Percentiles rank a stretch among this genome's conserved stretches.
phyloP scores from a whole-genome alignment of 2,797 vertebrate genomes.

The Poecilia gillii region DNA sequence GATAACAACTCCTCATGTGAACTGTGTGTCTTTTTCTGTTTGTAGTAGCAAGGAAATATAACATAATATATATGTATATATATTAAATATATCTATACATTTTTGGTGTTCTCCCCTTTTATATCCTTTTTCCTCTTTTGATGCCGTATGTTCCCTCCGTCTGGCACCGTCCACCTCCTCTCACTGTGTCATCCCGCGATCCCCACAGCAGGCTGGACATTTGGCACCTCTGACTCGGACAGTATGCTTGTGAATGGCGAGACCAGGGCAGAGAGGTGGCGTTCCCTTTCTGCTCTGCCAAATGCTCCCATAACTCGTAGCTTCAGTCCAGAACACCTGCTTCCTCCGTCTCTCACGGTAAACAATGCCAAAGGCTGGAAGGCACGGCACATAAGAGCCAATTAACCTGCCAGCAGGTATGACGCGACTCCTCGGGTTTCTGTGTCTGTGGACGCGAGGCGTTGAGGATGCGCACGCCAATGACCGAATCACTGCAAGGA shows the following conservation, averaged over 20 bases:
- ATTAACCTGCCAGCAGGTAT: slow-evolving; percentile 66
- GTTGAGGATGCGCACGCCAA: slow-evolving; percentile 12
- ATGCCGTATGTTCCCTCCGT: slow-evolving; percentile 10
- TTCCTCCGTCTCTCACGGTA: slow-evolving; percentile 30
- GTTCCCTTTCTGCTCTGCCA: slow-evolving; percentile 25
- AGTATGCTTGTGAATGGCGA: slow-evolving; percentile 40
- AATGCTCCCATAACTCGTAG: slow-evolving; percentile 46
- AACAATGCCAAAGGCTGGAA: slow-evolving; percentile 32
- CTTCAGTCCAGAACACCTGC: slow-evolving; percentile 47
- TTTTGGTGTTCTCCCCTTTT: not conserved
- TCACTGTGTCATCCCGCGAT: slow-evolving; percentile 17
- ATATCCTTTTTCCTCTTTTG: not conserved
- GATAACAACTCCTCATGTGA: not conserved
- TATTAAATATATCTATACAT: no score
- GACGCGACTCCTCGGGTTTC: slow-evolving; percentile 16
- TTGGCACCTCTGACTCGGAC: slow-evolving; percentile 66
- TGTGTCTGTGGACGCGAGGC: not conserved
- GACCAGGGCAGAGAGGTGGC: slow-evolving; percentile 21
- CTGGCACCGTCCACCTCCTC: slow-evolving; percentile 23
- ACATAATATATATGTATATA: no score
- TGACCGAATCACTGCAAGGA: slow-evolving; percentile 41
- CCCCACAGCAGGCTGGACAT: slow-evolving; percentile 40
- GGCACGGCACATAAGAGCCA: slow-evolving; percentile 46
- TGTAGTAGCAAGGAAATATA: not conserved
- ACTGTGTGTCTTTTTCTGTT: not conserved